Evolutionary conservation across 2,888 invertebrate genomes (phyloP).

Genomic region (Antitype chi): DNA sequence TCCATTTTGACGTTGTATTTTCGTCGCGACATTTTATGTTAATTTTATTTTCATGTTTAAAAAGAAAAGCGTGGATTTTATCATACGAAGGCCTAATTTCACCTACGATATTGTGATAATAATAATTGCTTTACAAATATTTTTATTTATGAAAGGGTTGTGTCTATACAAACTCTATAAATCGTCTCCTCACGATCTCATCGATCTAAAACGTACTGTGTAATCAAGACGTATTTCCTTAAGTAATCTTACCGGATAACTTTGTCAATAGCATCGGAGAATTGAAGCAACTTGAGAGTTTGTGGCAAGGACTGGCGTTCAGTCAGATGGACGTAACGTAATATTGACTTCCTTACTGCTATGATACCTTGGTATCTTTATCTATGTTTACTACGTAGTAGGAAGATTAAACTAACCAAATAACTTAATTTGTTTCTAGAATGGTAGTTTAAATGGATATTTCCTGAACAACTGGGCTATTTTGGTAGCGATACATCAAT

Average conservation of each 20-base stretch:
- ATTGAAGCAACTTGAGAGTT: slow-evolving; percentile 44
- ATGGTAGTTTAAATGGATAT: slow-evolving; percentile 43
- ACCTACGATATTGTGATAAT: background rate
- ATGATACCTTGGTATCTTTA: slow-evolving; percentile 30
- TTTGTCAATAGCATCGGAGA: slow-evolving; percentile 57
- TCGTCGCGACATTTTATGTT: background rate
- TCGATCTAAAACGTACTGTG: slow-evolving; percentile 37
- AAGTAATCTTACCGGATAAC: slow-evolving; percentile 48
- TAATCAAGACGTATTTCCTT: slow-evolving; percentile 56
- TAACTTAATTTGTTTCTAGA: slow-evolving; percentile 26
- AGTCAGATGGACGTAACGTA: slow-evolving; percentile 43
- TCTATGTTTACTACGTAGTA: slow-evolving; percentile 15
- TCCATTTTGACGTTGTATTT: background rate
- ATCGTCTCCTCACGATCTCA: background rate
- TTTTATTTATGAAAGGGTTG: background rate
- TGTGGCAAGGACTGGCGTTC: slow-evolving; percentile 31
- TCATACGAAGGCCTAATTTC: background rate
- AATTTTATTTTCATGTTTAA: background rate
- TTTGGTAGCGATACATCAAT: slow-evolving; percentile 48
- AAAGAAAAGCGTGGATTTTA: background rate
- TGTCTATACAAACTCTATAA: background rate
- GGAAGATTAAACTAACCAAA: slow-evolving; percentile 7
- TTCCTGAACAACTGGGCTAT: slow-evolving; percentile 36
- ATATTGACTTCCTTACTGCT: slow-evolving; percentile 45
- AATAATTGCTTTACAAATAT: background rate